These are phyloP conservation scores for Laothoe populi DNA, from an alignment of 2,888 invertebrate genomes.

Conservation along the genomic window DNA sequence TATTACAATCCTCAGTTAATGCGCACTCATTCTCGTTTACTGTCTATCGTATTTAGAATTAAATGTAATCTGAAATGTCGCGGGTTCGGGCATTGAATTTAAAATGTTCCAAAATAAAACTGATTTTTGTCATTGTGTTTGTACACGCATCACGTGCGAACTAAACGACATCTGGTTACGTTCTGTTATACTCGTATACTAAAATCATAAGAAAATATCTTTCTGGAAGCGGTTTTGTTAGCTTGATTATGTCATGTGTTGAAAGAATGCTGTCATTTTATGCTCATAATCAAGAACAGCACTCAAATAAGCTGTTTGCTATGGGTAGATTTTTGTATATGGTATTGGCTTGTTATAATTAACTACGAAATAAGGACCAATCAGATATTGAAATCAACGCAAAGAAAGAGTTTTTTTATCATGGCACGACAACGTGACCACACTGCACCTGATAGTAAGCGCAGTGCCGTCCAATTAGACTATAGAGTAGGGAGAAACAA, in stretches of 20 bases:
- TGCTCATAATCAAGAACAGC: too few relatives aligned
- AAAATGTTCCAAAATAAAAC: conserved; percentile 5
- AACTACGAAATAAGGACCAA: too few relatives aligned
- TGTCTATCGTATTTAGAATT: conserved; percentile 14
- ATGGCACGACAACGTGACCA: too few relatives aligned
- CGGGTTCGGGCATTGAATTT: conserved; percentile 8
- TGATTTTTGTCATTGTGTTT: conserved; percentile 21
- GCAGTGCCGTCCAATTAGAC: too few relatives aligned
- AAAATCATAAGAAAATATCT: conserved; percentile 8
- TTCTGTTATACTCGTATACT: not conserved
- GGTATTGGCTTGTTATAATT: too few relatives aligned
- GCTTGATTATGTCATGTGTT: not conserved
- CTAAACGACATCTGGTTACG: conserved; percentile 4
- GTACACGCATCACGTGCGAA: conserved; percentile 13
- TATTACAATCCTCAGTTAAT: conserved; percentile 39
- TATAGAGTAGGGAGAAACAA: too few relatives aligned
- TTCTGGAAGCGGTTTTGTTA: not conserved
- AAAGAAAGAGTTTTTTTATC: too few relatives aligned
- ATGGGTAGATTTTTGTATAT: too few relatives aligned
- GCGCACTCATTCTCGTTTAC: conserved; percentile 43
- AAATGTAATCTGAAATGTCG: conserved; percentile 1
- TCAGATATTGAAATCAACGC: too few relatives aligned
- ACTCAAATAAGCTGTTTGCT: too few relatives aligned
- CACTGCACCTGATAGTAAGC: too few relatives aligned
- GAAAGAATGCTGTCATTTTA: not conserved